A percentile compares a stretch with the other conserved stretches of the same genome.
These are phyloP conservation scores for Eubasilissa splendida DNA, from an alignment of 2,888 invertebrate genomes.

Conservation along the genomic window DNA sequence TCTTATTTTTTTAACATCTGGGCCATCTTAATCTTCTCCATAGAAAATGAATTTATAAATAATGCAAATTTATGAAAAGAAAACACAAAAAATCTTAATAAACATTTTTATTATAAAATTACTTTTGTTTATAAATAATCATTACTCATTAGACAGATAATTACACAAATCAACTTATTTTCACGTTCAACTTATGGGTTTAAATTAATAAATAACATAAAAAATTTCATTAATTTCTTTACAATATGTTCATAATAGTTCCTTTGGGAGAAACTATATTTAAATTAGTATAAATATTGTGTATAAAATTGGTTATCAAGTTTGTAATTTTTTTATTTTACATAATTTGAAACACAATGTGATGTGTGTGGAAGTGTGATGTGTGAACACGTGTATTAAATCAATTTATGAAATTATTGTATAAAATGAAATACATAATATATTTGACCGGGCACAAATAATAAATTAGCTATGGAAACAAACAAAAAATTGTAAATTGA, in stretches of 20 bases:
- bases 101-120: conserved; percentile 56
- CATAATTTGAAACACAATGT: conserved; percentile 16
- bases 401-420: neutral
- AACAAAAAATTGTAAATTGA: no score
- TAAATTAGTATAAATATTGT: conserved; percentile 26
- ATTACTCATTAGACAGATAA: conserved; percentile 57
- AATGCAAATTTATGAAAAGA: conserved; percentile 32
- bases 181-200: conserved; percentile 48
- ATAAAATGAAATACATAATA: no score
- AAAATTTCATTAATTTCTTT: conserved; percentile 46
- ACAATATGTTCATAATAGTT: conserved; percentile 47
- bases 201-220: conserved; percentile 57
- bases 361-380: neutral
- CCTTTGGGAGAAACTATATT: conserved; percentile 1
- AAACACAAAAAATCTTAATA: conserved; percentile 31
- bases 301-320: conserved; percentile 24
- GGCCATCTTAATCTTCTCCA: no score
- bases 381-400: conserved; percentile 2
- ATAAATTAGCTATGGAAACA: conserved; percentile 1
- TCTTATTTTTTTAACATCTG: no score
- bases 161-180: conserved; percentile 56
- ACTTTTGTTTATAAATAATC: conserved; percentile 57
- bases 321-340: neutral
- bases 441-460: neutral
- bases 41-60: no score